Conservation (phyloP, 2,888 invertebrate genomes). For the Sepiola atlantica region DNA sequence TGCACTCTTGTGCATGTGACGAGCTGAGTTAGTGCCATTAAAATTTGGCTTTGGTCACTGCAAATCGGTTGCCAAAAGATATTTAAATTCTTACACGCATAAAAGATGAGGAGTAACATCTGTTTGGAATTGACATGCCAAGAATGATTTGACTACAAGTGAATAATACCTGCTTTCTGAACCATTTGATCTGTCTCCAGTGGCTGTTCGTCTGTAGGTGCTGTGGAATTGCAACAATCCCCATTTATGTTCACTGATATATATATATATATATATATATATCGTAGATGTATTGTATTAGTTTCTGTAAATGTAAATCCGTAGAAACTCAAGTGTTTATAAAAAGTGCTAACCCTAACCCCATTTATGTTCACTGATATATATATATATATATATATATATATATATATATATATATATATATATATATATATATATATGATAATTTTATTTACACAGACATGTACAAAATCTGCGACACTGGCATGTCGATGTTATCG, state of each 20-base stretch:
- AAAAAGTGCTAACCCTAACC: no score
- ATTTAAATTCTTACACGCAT: neutral
- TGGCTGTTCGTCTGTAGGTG: neutral
- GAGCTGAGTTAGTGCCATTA: neutral
- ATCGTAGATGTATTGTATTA: no score
- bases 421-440: no score
- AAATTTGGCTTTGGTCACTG: constrained; percentile 32
- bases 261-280: neutral
- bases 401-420: no score
- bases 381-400: no score
- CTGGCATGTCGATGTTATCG: no score
- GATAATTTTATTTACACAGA: no score
- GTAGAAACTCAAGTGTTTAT: no score
- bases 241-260: neutral
- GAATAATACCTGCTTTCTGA: constrained; percentile 6
- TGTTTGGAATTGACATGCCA: neutral
- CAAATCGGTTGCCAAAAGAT: neutral
- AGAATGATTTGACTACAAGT: neutral
- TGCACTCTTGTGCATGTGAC: neutral
- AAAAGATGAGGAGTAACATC: neutral
- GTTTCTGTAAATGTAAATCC: no score
- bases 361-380: no score
- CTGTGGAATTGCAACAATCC: neutral
- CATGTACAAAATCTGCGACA: no score
- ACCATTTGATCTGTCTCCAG: neutral